A percentile compares a stretch with the other conserved stretches of the same genome.
phyloP scores from a whole-genome alignment of 1,140 invertebrate species.

The Spodoptera litura region DNA sequence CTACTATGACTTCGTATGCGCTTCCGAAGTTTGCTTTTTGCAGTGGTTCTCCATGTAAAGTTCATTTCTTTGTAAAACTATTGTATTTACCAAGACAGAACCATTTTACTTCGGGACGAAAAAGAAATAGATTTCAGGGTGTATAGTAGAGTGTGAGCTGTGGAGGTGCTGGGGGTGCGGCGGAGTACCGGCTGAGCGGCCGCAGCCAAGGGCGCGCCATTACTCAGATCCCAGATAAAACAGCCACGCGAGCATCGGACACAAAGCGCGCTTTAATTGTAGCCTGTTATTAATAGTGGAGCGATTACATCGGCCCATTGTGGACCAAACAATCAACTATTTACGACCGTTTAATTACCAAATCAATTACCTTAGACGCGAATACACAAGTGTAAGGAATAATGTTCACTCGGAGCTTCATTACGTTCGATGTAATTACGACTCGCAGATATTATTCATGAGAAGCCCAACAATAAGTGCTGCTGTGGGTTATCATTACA shows the following conservation, averaged over 20 bases:
- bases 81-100: too few relatives aligned
- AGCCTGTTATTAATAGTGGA: constrained; percentile 59
- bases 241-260: constrained; percentile 48
- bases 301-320: constrained; percentile 54
- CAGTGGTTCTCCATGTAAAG: too few relatives aligned
- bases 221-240: constrained; percentile 54
- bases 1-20: too few relatives aligned
- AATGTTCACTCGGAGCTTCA: not conserved
- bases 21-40: too few relatives aligned
- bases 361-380: constrained; percentile 20
- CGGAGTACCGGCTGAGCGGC: not conserved
- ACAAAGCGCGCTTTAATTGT: constrained; percentile 62
- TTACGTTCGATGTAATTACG: too few relatives aligned
- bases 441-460: too few relatives aligned
- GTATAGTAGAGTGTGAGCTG: too few relatives aligned
- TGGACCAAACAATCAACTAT: constrained; percentile 36
- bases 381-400: not conserved
- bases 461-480: too few relatives aligned
- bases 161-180: not conserved
- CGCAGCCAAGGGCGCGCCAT: constrained; percentile 23
- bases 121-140: too few relatives aligned
- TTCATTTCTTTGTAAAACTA: too few relatives aligned
- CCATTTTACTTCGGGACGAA: too few relatives aligned
- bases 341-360: constrained; percentile 38
- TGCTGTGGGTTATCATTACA: too few relatives aligned